Percentiles rank a stretch among this genome's conserved stretches.
phyloP scores from a whole-genome alignment of 2,888 invertebrate species.

The Salticus scenicus region DNA sequence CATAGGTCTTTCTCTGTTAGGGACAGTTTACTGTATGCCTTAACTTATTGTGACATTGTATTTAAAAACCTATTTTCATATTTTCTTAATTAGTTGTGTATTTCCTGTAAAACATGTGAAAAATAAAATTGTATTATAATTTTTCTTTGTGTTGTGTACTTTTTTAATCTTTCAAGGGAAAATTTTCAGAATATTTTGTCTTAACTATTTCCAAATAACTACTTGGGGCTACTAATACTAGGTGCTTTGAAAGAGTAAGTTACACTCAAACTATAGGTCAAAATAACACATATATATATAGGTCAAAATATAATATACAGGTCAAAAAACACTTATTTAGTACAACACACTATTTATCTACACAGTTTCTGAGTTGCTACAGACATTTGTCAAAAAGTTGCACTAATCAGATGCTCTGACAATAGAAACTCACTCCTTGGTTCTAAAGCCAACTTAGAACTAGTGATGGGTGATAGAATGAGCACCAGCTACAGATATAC shows the following conservation, averaged over 20 bases:
- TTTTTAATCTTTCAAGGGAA: background rate
- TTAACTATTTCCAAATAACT: background rate
- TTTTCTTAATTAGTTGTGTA: constrained; percentile 26
- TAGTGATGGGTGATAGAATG: too few species aligned
- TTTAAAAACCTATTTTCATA: constrained; percentile 23
- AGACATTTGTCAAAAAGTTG: too few species aligned
- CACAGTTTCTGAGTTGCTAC: too few species aligned
- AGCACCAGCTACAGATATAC: too few species aligned
- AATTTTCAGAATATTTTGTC: background rate
- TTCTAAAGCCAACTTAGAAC: too few species aligned
- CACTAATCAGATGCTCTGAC: too few species aligned
- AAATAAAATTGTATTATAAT: constrained; percentile 28
- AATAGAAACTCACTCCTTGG: too few species aligned
- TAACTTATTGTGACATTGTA: constrained; percentile 11
- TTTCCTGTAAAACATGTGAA: background rate
- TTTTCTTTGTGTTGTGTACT: background rate
- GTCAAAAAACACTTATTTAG: too few species aligned
- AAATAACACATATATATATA: too few species aligned
- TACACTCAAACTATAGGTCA: too few species aligned
- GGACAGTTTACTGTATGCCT: constrained; percentile 30
- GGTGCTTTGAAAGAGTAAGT: background rate
- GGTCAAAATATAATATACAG: too few species aligned
- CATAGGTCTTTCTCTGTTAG: background rate
- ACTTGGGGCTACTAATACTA: background rate
- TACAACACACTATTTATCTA: too few species aligned